Percentiles rank a stretch among this genome's conserved stretches.
These are phyloP conservation scores for Baccha elongata DNA, from an alignment of 2,888 invertebrate species.

Conservation along the genomic window DNA sequence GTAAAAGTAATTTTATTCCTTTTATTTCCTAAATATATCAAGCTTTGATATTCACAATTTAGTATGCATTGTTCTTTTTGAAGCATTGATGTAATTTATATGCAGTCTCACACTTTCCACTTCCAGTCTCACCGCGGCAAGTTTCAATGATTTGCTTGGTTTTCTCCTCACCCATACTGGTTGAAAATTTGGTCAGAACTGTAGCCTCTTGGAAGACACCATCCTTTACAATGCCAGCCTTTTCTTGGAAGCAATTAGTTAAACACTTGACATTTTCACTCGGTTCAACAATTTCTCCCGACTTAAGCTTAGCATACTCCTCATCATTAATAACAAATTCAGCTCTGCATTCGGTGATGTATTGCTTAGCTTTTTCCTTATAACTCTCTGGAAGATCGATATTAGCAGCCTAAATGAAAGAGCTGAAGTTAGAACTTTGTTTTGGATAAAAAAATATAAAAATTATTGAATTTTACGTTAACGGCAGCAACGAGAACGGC, in stretches of 20 bases:
- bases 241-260: constrained; percentile 79
- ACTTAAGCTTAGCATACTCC: constrained; percentile 75
- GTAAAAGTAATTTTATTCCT: no score
- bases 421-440: background rate
- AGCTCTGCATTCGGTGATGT: constrained; percentile 75
- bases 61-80: constrained; percentile 67
- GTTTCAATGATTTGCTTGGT: constrained; percentile 75
- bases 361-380: constrained; percentile 74
- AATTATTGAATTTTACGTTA: constrained; percentile 74
- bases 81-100: constrained; percentile 77
- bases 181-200: constrained; percentile 74
- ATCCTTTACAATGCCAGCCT: constrained; percentile 76
- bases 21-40: no score
- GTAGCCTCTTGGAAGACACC: constrained; percentile 76
- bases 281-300: constrained; percentile 75
- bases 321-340: constrained; percentile 75
- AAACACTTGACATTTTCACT: constrained; percentile 78
- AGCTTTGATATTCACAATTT: no score
- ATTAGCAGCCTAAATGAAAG: constrained; percentile 25
- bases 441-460: background rate
- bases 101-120: constrained; percentile 77
- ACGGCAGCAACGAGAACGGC: constrained; percentile 73
- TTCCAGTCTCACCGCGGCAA: constrained; percentile 75
- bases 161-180: constrained; percentile 76
- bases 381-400: constrained; percentile 76